A percentile compares a stretch with the other conserved stretches of the same genome.
These are phyloP conservation scores for Clitarchus hookeri DNA, from an alignment of 2,888 invertebrate genomes.

Conservation along the genomic window DNA sequence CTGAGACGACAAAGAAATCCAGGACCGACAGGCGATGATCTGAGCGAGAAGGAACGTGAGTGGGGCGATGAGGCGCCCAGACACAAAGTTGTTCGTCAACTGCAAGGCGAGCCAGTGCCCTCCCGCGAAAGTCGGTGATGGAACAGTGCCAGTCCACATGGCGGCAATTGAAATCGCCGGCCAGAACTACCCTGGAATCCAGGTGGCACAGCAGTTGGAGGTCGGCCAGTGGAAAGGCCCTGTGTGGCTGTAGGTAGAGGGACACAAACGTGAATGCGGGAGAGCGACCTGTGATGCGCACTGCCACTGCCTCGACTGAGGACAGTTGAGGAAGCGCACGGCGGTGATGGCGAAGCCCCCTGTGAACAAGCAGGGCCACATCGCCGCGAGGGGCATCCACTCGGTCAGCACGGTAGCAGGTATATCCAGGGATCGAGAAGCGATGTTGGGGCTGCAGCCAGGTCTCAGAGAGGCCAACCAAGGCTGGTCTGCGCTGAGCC, in stretches of 20 bases:
- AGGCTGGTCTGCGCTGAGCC: background rate
- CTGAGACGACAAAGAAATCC: background rate
- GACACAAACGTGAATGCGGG: background rate
- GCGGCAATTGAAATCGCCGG: background rate
- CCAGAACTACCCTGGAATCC: background rate
- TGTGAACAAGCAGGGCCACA: background rate
- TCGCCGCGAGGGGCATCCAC: background rate
- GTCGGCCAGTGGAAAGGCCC: background rate
- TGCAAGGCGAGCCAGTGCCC: background rate
- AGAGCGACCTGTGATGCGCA: background rate
- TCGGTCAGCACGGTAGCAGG: background rate
- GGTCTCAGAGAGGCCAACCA: background rate
- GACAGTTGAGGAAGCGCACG: background rate
- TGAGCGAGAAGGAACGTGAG: background rate
- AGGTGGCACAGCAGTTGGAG: background rate
- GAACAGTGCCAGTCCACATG: background rate
- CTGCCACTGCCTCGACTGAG: background rate
- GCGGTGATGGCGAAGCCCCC: background rate
- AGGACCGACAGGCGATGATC: background rate
- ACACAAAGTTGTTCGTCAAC: background rate
- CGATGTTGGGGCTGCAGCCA: background rate
- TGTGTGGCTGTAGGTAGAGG: background rate
- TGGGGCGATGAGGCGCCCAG: background rate
- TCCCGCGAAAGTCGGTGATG: background rate
- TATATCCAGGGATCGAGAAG: background rate